Base-by-base conservation (phyloP, 2,113 vertebrate species). In the Eonycteris spelaea region DNA sequence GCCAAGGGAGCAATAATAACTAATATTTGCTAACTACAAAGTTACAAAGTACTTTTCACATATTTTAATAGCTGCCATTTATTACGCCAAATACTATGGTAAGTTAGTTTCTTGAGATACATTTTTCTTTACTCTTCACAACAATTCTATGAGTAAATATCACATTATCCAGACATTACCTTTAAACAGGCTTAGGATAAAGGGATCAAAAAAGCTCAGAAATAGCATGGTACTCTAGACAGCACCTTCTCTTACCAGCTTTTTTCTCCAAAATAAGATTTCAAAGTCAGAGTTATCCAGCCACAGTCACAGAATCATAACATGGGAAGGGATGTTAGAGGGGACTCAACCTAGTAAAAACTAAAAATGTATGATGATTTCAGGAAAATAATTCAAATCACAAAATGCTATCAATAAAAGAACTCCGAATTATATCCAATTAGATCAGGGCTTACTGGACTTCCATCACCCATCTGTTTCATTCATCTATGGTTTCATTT, bases 371-470 rank as follows among this genome's bases (percentile, higher is more conserved):
- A 16, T 22, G 8, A 48, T n/a, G 63, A 89, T 89, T 53, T 45
- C 24, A n/a, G 78, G 10, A 38, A 88, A 88, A 90, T n/a, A 79
- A 89, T 74, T 93, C 73, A 86, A 70, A 84, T 63, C 43, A 68
- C 70, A 89, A 93, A 86, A 94, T 75, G 21, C 55, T 70, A 57
- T 43, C 33, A 77, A n/a, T 86, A 40, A 86, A 89, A 95, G n/a
- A 67, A 61, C 13, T 55, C 30, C 16, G 61, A 75, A n/a, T 87
- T 75, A 65, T 45, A 78, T 7, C 63, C 24, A 70, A 4, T 38
- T 73, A 78, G 71, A 63, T 65, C 11, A 51, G 28, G 53, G 43
- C 45, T 86, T 65, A 35, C 3, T 79, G 74, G 61, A 10, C 43
- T 18, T 71, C 19, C 8, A 59, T 30, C 38, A 48, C 13, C 28